Evolutionary conservation across 53 echinoderm and acorn worm species (phyloP).

Genomic region (Temnopleurus reevesii): DNA sequence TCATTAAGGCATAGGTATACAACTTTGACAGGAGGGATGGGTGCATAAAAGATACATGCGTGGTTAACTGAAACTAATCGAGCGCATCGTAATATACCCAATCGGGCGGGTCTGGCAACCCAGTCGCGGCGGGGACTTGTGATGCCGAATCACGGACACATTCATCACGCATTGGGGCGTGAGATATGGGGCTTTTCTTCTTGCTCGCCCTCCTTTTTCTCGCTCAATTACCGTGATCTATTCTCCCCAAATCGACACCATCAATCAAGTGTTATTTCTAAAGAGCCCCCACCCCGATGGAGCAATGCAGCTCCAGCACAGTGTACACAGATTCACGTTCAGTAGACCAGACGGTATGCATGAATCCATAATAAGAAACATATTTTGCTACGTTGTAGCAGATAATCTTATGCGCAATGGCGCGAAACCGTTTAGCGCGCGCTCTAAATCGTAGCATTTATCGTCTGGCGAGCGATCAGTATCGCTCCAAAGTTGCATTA

Average conservation of each 20-base stretch:
- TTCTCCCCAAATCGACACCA: constrained; percentile 52
- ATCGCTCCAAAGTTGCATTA: constrained; percentile 8
- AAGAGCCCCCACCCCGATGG: background rate
- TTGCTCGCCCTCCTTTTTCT: constrained; percentile 32
- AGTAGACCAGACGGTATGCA: constrained; percentile 17
- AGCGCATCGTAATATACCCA: constrained; percentile 7
- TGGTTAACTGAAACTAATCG: constrained; percentile 1
- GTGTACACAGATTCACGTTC: background rate
- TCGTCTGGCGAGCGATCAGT: constrained; percentile 22
- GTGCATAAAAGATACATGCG: background rate
- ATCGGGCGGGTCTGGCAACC: background rate
- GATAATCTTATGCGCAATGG: constrained; percentile 49
- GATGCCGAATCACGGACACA: constrained; percentile 1
- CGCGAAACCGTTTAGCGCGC: constrained; percentile 52
- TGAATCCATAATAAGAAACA: constrained; percentile 46
- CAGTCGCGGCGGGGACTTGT: background rate
- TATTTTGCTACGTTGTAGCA: constrained; percentile 31
- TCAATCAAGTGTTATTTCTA: constrained; percentile 28
- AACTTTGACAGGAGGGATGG: background rate
- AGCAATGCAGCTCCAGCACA: background rate
- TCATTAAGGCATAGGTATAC: background rate
- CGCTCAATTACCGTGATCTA: constrained; percentile 59
- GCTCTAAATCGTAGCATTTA: background rate
- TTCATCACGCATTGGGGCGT: constrained; percentile 56
- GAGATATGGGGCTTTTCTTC: constrained; percentile 43